Evolutionary conservation across 2,888 invertebrate species (phyloP).

Genomic region (Neoitamus cyanurus): DNA sequence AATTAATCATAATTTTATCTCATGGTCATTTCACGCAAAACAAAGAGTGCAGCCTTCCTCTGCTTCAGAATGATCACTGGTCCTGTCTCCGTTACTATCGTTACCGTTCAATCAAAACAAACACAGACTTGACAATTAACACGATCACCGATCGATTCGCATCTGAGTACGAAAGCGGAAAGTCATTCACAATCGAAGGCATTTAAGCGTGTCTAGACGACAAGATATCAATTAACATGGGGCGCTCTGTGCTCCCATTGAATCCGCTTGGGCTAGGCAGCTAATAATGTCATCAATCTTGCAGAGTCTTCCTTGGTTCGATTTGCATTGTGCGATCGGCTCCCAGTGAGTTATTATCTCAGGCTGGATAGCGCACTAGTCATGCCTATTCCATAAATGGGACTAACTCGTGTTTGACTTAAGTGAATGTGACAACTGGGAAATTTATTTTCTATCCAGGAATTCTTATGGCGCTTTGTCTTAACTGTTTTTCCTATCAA

Average conservation of each 20-base stretch:
- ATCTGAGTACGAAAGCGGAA: not conserved
- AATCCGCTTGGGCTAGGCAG: slow-evolving; percentile 14
- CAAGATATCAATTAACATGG: slow-evolving; percentile 26
- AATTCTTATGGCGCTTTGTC: not conserved
- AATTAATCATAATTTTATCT: not conserved
- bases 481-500: not conserved
- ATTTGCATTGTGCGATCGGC: slow-evolving; percentile 21
- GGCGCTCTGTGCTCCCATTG: not conserved
- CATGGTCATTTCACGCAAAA: not conserved
- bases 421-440: slow-evolving; percentile 22
- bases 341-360: slow-evolving; percentile 3
- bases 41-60: not conserved
- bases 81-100: not conserved
- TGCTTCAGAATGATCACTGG: not conserved
- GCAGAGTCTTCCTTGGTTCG: slow-evolving; percentile 15
- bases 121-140: not conserved
- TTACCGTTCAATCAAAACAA: not conserved
- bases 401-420: slow-evolving; percentile 19
- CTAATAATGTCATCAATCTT: slow-evolving; percentile 35
- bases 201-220: slow-evolving; percentile 36
- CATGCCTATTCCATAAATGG: slow-evolving; percentile 16
- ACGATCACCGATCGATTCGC: not conserved
- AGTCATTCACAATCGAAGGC: slow-evolving; percentile 12
- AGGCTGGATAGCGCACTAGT: not conserved
- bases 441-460: not conserved